Percentiles rank a stretch among this genome's conserved stretches.
Conservation (phyloP, 1,140 invertebrate genomes). For the Charaxes varanes region DNA sequence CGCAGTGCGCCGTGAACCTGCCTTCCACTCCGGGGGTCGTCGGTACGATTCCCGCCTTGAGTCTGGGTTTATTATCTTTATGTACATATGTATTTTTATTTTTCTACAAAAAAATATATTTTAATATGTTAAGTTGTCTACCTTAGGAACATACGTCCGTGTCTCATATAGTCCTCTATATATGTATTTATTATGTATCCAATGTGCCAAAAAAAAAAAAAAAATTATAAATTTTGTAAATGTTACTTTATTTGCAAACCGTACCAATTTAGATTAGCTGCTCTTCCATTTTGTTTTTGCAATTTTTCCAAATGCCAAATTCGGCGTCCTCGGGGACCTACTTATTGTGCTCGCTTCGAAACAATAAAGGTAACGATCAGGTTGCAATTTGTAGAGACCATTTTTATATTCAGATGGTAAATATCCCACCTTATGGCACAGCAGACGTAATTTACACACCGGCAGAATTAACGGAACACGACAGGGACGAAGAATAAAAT, state of each 20-base stretch:
- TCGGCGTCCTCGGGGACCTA: slow-evolving; percentile 32
- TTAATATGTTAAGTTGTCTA: too few relatives aligned
- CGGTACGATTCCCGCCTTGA: too few relatives aligned
- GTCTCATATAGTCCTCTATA: too few relatives aligned
- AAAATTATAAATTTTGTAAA: slow-evolving; percentile 3
- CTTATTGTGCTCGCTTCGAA: slow-evolving; percentile 27
- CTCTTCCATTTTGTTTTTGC: slow-evolving; percentile 42
- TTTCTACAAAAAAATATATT: not conserved
- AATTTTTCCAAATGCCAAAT: slow-evolving; percentile 51
- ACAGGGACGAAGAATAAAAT: too few relatives aligned
- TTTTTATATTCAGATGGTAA: not conserved
- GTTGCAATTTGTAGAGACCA: too few relatives aligned
- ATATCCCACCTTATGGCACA: too few relatives aligned
- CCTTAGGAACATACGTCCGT: too few relatives aligned
- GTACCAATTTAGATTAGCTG: slow-evolving; percentile 56
- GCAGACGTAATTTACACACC: too few relatives aligned
- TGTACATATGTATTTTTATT: slow-evolving; percentile 1
- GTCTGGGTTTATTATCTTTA: too few relatives aligned
- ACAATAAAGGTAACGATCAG: slow-evolving; percentile 21
- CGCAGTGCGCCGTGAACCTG: too few relatives aligned
- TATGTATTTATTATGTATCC: not conserved
- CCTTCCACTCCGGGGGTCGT: too few relatives aligned
- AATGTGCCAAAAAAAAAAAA: slow-evolving; percentile 1
- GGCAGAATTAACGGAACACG: too few relatives aligned
- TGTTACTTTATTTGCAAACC: slow-evolving; percentile 26